Evolutionary conservation across 2,888 invertebrate species (phyloP), one percentile per base, ranked within the genome.

Genomic region (Nineta flava): DNA sequence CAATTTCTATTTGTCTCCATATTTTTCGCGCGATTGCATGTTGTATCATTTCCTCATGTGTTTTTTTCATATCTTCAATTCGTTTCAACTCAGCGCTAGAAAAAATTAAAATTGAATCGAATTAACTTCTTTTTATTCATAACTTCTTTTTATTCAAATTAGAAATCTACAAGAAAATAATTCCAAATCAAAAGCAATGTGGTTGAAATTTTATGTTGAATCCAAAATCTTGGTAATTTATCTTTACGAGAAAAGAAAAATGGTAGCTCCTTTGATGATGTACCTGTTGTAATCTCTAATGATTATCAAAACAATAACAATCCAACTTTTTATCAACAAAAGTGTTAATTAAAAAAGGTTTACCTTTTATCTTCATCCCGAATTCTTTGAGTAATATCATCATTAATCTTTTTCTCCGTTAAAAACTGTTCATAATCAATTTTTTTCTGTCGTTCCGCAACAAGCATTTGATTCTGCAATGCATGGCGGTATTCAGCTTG

Each of bases 301-400:
- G n/a, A n/a, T n/a, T n/a, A n/a, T n/a, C n/a, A n/a, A n/a, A n/a
- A n/a, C n/a, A n/a, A n/a, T n/a, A n/a, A n/a, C n/a, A n/a, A n/a
- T n/a, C n/a, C n/a, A n/a, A n/a, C n/a, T n/a, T n/a, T n/a, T n/a
- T n/a, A n/a, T n/a, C n/a, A n/a, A n/a, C n/a, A n/a, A n/a, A n/a
- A n/a, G n/a, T n/a, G n/a, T n/a, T n/a, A n/a, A n/a, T n/a, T n/a
- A n/a, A n/a, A n/a, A n/a, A 16, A 32, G 9, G 6, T 19, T 49
- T 54, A 75, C 76, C 70, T 69, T 56, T 72, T 67, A 58, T 79
- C 77, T 60, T 80, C 80, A 60, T 77, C 75, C 32, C 76, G 70
- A 1, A 79, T 69, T n/a, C 73, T 69, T 56, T 70, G 68, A 54
- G 75, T 67, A 31, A 79, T 67, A 38, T 77, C 76, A 55, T 80